phyloP scores from a whole-genome alignment of 2,888 invertebrate species.

The Erynnis tages region DNA sequence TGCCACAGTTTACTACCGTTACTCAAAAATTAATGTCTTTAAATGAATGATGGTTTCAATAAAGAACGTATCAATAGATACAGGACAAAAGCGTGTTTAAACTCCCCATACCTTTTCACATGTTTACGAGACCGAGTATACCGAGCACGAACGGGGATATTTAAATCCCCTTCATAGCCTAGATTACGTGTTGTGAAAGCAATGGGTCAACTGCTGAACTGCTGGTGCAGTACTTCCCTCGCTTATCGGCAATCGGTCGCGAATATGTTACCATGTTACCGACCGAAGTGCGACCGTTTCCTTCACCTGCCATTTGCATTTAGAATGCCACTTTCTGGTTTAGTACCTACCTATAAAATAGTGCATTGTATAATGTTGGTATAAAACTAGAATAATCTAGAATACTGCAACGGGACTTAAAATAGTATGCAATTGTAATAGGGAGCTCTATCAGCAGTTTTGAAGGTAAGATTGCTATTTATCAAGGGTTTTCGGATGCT shows the following conservation, averaged over 20 bases:
- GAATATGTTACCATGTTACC: conserved; percentile 17
- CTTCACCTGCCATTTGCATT: conserved; percentile 17
- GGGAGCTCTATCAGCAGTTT: too few relatives aligned
- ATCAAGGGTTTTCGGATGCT: too few relatives aligned
- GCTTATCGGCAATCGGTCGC: conserved; percentile 20
- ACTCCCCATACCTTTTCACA: not conserved
- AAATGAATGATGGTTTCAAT: too few relatives aligned
- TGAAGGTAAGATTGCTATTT: too few relatives aligned
- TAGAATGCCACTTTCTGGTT: conserved; percentile 5
- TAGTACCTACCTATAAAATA: not conserved
- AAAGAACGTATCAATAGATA: too few relatives aligned
- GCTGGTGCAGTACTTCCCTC: conserved; percentile 19
- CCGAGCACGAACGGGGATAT: conserved; percentile 25
- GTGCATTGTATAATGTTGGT: not conserved
- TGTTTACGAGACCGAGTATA: conserved; percentile 9
- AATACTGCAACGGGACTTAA: too few relatives aligned
- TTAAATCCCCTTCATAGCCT: conserved; percentile 32
- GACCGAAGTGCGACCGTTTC: conserved; percentile 23
- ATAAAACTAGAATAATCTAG: too few relatives aligned
- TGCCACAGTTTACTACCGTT: too few relatives aligned
- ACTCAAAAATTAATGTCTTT: too few relatives aligned
- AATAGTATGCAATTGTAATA: too few relatives aligned
- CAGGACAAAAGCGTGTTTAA: too few relatives aligned
- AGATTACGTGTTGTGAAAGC: conserved; percentile 31
- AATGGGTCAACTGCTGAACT: conserved; percentile 24